Base-by-base conservation (phyloP, 2,888 invertebrate genomes). In the Carabus problematicus region DNA sequence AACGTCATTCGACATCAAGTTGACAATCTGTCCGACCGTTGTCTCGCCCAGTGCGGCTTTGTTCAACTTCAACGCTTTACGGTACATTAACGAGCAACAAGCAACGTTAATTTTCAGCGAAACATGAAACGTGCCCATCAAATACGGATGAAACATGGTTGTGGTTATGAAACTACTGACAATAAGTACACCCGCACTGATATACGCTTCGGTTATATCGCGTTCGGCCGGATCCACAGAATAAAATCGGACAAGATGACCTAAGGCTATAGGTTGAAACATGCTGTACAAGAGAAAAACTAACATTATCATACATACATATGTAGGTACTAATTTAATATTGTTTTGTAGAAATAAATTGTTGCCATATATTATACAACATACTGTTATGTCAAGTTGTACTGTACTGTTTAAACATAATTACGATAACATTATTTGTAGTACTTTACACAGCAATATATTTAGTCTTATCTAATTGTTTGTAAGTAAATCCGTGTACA, bases 1-100 rank as follows among this genome's bases (percentile, higher is more conserved):
- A 14, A 98, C 94, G 81, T 98, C 98, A 78, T 97, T 98, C 0
- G 97, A 95, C 70, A 98, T 84, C n/a, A 98, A 86, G 80, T 97
- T 97, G 40, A 97, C 95, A 71, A 89, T 86, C 79, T 90, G 89
- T 3, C 90, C 90, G 41, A 85, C 84, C 1, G 94, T 93, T 8
- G 93, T 93, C 77, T 91, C 87, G 1, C 89, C 89, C 71, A 95
- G 77, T 0, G 94, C 90, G 0, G 87, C 87, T 79, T 90, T 89
- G 75, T 92, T 79, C 19, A 83, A 72, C 58, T 77, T 78, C 42
- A 82, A 71, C 3, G 81, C 73, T 72, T 96, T 96, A 78, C 94
- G 87, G 78, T 94, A 95, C 72, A 96, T 89, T 18, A 96, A 84
- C 0, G 93, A 91, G 77, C 94, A 94, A 77, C 92, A 91, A 0